Evolutionary conservation across 2,113 vertebrate genomes (phyloP), one percentile per base, ranked within the genome.

Genomic region (Urocitellus parryii): DNA sequence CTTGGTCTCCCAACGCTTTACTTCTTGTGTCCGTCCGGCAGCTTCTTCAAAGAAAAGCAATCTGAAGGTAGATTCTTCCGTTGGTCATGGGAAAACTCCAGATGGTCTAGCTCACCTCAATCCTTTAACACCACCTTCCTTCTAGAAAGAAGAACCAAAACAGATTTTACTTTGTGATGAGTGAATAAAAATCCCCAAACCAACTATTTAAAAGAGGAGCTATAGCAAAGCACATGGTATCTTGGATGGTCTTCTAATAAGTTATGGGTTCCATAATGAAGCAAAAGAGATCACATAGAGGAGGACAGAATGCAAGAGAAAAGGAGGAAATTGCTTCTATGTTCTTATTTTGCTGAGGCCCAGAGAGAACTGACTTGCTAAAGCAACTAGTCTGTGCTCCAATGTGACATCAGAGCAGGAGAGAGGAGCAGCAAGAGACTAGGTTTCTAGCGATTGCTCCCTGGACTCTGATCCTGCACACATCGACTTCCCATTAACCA

Each of bases 21-120:
- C 7, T 32, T 45, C 29, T 70, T 61, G 24, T 56, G 8, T 5
- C 58, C 83, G 70, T 94, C 82, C 58, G 90, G 56, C 7, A 70
- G 11, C 29, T 37, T 93, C 76, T 96, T 82, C 74, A 90, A 88
- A 82, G 29, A 68, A 80, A 16, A 89, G 73, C 18, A 90, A 58
- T 29, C 53, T 79, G 67, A 80, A 34, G 1, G 34, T 34, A 51
- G 39, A 56, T 37, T 84, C 27, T 92, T 76, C 29, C 61, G 2
- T 45, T 3, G 14, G 34, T 12, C 53, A 17, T 16, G 25, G 56
- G 42, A 53, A 94, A 68, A 39, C 13, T 32, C 42, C 42, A 4
- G 11, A 4, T 68, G 29, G 13, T n/a, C 73, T 82, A n/a, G 14
- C 45, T 73, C 25, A 12, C 17, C 25, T 39, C 7, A 18, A 14